phyloP scores from a whole-genome alignment of 1,140 invertebrate species.

The Papilio polyxenes region DNA sequence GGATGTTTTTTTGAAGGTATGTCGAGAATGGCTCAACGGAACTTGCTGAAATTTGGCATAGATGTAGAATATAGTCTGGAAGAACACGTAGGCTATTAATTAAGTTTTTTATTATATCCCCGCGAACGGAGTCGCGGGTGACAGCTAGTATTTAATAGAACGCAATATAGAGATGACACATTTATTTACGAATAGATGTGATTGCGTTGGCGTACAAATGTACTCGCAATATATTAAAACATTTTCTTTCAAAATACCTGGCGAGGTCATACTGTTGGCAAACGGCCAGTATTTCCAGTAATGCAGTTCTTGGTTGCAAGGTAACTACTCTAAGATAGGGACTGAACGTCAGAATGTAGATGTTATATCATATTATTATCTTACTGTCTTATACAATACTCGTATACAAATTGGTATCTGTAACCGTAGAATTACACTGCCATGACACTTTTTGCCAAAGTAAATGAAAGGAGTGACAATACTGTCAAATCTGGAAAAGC shows the following conservation, averaged over 20 bases:
- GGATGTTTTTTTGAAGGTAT: too few relatives aligned
- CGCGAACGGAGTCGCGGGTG: too few relatives aligned
- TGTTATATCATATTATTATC: constrained; percentile 24
- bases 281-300: constrained; percentile 23
- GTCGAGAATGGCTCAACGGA: too few relatives aligned
- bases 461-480: too few relatives aligned
- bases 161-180: constrained; percentile 8
- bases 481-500: too few relatives aligned
- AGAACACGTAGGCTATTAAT: too few relatives aligned
- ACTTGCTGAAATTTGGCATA: too few relatives aligned
- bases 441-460: not conserved
- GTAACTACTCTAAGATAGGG: constrained; percentile 13
- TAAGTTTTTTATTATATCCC: too few relatives aligned
- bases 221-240: constrained; percentile 27
- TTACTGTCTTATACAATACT: not conserved
- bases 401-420: not conserved
- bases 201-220: constrained; percentile 23
- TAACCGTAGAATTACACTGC: not conserved
- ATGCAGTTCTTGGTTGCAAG: constrained; percentile 35
- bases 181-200: constrained; percentile 34
- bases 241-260: constrained; percentile 34
- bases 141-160: not conserved
- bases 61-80: too few relatives aligned
- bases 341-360: constrained; percentile 9
- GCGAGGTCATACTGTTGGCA: constrained; percentile 20